phyloP scores from a whole-genome alignment of 2,797 vertebrate species.

The Sebastolobus altivelis region DNA sequence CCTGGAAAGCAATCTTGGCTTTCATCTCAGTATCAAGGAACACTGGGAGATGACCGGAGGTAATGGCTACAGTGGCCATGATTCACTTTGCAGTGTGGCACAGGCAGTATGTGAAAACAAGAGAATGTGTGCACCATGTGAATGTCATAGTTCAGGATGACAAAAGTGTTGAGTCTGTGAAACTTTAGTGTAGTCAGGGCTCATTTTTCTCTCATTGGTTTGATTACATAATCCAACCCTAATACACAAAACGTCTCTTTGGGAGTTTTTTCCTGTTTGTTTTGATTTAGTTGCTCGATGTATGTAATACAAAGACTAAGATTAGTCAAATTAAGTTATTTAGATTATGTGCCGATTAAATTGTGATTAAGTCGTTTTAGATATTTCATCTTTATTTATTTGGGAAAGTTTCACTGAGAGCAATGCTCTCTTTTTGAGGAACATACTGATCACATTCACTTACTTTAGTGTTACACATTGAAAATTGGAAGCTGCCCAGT shows the following conservation, averaged over 20 bases:
- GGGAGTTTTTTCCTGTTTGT: background rate
- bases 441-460: background rate
- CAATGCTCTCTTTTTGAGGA: background rate
- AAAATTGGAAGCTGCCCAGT: conserved; percentile 9
- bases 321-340: background rate
- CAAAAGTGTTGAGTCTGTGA: conserved; percentile 3
- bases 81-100: conserved; percentile 37
- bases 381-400: background rate
- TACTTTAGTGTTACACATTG: background rate
- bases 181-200: background rate
- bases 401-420: background rate
- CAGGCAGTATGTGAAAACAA: background rate
- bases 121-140: background rate
- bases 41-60: conserved; percentile 56
- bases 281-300: background rate
- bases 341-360: background rate
- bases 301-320: background rate
- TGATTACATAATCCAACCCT: background rate
- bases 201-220: background rate
- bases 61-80: conserved; percentile 21
- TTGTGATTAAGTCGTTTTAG: background rate
- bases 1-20: conserved; percentile 69
- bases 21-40: conserved; percentile 63
- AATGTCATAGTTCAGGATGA: background rate
- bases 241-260: background rate